These are phyloP conservation scores for Petaurus breviceps DNA, from an alignment of 2,113 vertebrate genomes.

Conservation along the genomic window DNA sequence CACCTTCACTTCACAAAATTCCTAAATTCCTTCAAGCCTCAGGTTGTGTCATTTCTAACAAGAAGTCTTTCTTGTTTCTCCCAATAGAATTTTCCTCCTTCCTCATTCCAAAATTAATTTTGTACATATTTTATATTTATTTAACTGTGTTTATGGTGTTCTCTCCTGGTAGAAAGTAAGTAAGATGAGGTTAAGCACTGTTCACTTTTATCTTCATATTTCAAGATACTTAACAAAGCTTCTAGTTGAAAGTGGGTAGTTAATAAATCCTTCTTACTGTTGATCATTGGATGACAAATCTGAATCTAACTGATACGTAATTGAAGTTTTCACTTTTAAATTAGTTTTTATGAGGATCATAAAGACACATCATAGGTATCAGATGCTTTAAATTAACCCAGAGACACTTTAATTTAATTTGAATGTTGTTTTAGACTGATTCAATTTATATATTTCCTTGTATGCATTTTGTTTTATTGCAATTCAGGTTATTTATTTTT, in stretches of 20 bases:
- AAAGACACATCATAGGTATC: not conserved
- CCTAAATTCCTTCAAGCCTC: too few species aligned
- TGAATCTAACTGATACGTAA: not conserved
- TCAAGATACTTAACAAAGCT: not conserved
- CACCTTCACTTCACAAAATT: too few species aligned
- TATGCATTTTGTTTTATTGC: not conserved
- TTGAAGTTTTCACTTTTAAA: not conserved
- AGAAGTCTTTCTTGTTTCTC: too few species aligned
- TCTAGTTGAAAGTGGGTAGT: not conserved
- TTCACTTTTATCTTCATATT: not conserved
- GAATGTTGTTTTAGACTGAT: not conserved
- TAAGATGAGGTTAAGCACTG: not conserved
- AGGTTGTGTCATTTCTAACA: too few species aligned
- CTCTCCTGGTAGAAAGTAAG: not conserved
- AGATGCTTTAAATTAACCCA: not conserved
- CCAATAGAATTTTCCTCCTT: not conserved
- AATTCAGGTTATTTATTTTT: not conserved
- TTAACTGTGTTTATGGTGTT: not conserved
- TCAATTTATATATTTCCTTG: not conserved
- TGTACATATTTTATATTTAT: not conserved
- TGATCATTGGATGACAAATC: not conserved
- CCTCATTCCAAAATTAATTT: not conserved
- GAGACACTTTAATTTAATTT: not conserved
- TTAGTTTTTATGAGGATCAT: not conserved
- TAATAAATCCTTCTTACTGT: not conserved